phyloP scores from a whole-genome alignment of 1,140 invertebrate genomes.

The Sinella curviseta region DNA sequence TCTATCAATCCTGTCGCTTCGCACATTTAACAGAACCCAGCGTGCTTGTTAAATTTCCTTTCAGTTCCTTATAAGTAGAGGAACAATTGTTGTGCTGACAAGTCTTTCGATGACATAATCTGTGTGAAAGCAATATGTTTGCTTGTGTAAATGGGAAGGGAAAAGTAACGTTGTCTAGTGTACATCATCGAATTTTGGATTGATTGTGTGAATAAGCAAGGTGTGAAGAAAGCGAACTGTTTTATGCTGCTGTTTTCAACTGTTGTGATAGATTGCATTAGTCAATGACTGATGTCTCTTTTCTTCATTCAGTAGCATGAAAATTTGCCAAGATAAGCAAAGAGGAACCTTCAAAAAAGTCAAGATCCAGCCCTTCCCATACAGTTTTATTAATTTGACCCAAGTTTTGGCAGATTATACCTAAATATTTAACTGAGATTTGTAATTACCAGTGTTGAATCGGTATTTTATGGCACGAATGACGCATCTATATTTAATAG shows the following conservation, averaged over 20 bases:
- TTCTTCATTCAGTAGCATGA: neutral
- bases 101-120: neutral
- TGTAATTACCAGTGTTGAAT: too few species aligned
- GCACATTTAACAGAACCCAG: too few species aligned
- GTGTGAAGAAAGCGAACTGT: neutral
- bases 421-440: neutral
- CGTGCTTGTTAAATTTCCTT: too few species aligned
- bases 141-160: too few species aligned
- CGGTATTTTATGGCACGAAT: too few species aligned
- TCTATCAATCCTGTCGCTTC: too few species aligned
- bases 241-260: too few species aligned
- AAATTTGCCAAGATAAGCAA: conserved; percentile 7
- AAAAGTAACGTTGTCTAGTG: too few species aligned
- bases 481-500: too few species aligned
- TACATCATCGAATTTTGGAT: too few species aligned
- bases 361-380: neutral
- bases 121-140: neutral
- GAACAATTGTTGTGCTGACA: neutral
- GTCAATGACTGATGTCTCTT: neutral
- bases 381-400: neutral
- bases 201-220: neutral
- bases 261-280: neutral
- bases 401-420: neutral
- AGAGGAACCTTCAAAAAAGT: neutral
- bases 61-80: too few species aligned